A percentile compares a stretch with the other conserved stretches of the same genome.
These are phyloP conservation scores for Enteromius anoplus DNA, from an alignment of 2,797 vertebrate genomes.

Conservation along the genomic window DNA sequence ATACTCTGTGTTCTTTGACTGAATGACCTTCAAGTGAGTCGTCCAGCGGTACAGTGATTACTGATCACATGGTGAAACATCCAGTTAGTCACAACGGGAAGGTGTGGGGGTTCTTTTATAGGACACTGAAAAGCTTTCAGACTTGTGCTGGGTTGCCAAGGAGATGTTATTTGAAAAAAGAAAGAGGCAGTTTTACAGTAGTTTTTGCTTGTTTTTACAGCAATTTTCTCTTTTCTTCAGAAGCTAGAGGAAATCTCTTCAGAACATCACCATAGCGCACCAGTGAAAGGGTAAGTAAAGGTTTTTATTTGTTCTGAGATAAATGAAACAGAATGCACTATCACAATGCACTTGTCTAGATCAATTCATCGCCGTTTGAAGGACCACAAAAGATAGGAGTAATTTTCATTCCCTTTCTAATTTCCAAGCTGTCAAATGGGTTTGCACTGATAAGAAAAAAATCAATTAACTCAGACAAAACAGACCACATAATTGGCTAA, in stretches of 20 bases:
- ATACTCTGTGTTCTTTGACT: slow-evolving; percentile 56
- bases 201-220: slow-evolving; percentile 47
- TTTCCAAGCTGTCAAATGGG: slow-evolving; percentile 47
- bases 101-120: slow-evolving; percentile 49
- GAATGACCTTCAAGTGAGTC: slow-evolving; percentile 70
- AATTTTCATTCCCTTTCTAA: slow-evolving; percentile 40
- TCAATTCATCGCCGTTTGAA: slow-evolving; percentile 36
- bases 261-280: slow-evolving; percentile 32
- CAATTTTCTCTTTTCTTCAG: slow-evolving; percentile 30
- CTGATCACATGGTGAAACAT: slow-evolving; percentile 29
- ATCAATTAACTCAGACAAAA: slow-evolving; percentile 56
- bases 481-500: slow-evolving; percentile 16
- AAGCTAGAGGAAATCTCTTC: slow-evolving; percentile 53
- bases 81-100: slow-evolving; percentile 18
- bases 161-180: slow-evolving; percentile 60
- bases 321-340: slow-evolving; percentile 23
- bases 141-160: slow-evolving; percentile 67
- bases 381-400: slow-evolving; percentile 36
- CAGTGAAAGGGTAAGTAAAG: slow-evolving; percentile 60
- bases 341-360: slow-evolving; percentile 33
- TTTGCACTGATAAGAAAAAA: slow-evolving; percentile 51
- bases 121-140: slow-evolving; percentile 57
- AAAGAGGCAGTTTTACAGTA: slow-evolving; percentile 51
- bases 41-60: slow-evolving; percentile 37
- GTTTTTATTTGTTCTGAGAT: slow-evolving; percentile 28